A percentile compares a stretch with the other conserved stretches of the same genome.
phyloP scores from a whole-genome alignment of 2,888 invertebrate genomes.

The Patella ulyssiponensis region DNA sequence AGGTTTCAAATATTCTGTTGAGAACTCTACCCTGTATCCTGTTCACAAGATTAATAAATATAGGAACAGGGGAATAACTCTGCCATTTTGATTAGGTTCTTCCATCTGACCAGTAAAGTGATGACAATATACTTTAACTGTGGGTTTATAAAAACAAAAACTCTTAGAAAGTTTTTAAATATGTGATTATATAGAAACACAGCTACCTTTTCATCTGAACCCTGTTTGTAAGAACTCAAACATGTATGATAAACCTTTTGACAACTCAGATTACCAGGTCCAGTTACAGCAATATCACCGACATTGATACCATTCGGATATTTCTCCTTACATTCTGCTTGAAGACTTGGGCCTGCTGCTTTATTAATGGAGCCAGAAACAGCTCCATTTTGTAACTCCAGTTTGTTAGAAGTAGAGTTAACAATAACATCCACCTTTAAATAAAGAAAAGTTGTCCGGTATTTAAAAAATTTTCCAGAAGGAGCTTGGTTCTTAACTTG shows the following conservation, averaged over 20 bases:
- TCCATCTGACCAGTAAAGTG: no score
- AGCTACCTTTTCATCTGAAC: slow-evolving; percentile 30
- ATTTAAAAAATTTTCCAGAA: no score
- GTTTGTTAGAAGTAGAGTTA: slow-evolving; percentile 48
- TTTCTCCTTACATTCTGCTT: slow-evolving; percentile 44
- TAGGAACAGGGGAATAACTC: no score
- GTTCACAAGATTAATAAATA: no score
- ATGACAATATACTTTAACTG: no score
- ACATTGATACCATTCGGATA: slow-evolving; percentile 47
- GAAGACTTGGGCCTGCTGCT: slow-evolving; percentile 52
- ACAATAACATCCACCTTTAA: slow-evolving; percentile 61
- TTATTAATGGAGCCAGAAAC: slow-evolving; percentile 54
- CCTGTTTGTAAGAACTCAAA: slow-evolving; percentile 43
- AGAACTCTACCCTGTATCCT: no score
- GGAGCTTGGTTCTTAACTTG: no score
- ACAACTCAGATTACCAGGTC: slow-evolving; percentile 49
- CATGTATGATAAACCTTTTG: slow-evolving; percentile 52
- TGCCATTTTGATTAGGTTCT: no score
- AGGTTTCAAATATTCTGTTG: no score
- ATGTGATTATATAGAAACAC: no score
- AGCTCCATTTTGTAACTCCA: slow-evolving; percentile 54
- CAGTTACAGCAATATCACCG: slow-evolving; percentile 50
- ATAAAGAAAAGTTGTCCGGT: slow-evolving; percentile 6
- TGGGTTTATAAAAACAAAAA: no score
- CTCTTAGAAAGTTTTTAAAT: no score